phyloP scores from a whole-genome alignment of 2,797 vertebrate genomes.

The Scomberomorus guttatus region DNA sequence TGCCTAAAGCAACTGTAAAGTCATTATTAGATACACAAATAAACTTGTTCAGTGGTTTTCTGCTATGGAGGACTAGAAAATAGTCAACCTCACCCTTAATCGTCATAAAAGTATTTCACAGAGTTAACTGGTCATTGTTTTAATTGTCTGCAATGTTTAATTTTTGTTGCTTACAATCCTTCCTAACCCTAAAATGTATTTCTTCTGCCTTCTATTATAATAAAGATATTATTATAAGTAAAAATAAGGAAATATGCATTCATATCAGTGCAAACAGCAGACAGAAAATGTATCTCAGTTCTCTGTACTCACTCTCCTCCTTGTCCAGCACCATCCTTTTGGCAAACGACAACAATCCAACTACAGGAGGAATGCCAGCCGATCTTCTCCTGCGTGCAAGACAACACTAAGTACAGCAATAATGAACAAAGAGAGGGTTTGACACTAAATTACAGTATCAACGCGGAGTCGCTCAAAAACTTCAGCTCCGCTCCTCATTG shows the following conservation, averaged over 20 bases:
- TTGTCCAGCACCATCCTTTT: slow-evolving; percentile 95
- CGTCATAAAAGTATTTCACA: slow-evolving; percentile 1
- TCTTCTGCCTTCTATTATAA: too few species aligned
- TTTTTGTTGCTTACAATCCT: neutral
- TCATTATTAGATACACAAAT: neutral
- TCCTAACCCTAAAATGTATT: neutral
- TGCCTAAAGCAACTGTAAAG: neutral
- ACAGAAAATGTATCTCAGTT: neutral
- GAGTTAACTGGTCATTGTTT: neutral
- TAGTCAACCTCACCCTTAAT: neutral
- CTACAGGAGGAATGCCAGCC: slow-evolving; percentile 27
- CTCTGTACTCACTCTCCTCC: slow-evolving; percentile 93
- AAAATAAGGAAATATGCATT: neutral
- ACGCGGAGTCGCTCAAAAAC: slow-evolving; percentile 68
- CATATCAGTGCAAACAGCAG: neutral
- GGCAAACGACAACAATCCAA: slow-evolving; percentile 35
- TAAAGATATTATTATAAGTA: neutral
- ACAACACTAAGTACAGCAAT: neutral
- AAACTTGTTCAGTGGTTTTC: neutral
- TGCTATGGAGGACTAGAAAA: neutral
- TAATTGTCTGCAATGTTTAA: too few species aligned
- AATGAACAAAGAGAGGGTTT: slow-evolving; percentile 1
- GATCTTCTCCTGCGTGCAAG: slow-evolving; percentile 11
- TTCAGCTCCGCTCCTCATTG: slow-evolving; percentile 56
- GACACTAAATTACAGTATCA: slow-evolving; percentile 24